Percentiles rank a stretch among this genome's conserved stretches.
These are phyloP conservation scores for Falco rusticolus DNA, from an alignment of 2,797 vertebrate genomes.

Conservation along the genomic window DNA sequence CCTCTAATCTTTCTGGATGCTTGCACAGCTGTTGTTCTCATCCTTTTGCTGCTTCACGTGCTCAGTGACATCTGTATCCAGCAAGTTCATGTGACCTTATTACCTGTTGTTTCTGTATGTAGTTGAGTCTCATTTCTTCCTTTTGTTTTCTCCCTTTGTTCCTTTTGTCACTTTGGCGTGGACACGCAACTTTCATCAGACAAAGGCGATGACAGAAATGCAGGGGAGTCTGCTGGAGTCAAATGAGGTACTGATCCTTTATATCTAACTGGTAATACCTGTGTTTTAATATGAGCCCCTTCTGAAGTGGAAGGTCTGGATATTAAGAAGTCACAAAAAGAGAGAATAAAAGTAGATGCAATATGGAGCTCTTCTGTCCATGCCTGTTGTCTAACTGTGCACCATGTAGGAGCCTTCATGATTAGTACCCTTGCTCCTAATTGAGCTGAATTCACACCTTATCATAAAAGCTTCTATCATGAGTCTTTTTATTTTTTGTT, in stretches of 20 bases:
- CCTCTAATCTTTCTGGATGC: not conserved
- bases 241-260: constrained; percentile 61
- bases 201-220: constrained; percentile 73
- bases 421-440: not conserved
- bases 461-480: not conserved
- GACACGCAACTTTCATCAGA: constrained; percentile 65
- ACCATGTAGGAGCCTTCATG: not conserved
- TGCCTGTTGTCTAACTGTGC: constrained; percentile 42
- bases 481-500: not conserved
- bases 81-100: not conserved
- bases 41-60: not conserved
- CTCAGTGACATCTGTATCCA: not conserved
- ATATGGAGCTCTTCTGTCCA: constrained; percentile 6
- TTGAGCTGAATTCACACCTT: not conserved
- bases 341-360: not conserved
- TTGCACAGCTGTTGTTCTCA: not conserved
- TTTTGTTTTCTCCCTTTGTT: constrained; percentile 69
- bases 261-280: not conserved
- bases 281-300: not conserved
- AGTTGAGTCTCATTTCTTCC: constrained; percentile 63
- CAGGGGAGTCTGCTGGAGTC: constrained; percentile 71
- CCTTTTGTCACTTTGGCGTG: constrained; percentile 59
- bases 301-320: not conserved
- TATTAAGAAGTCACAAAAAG: not conserved
- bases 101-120: constrained; percentile 31